Evolutionary conservation across 2,113 vertebrate genomes (phyloP), one percentile per base, ranked within the genome.

Genomic region (Microcebus ravelobensis): DNA sequence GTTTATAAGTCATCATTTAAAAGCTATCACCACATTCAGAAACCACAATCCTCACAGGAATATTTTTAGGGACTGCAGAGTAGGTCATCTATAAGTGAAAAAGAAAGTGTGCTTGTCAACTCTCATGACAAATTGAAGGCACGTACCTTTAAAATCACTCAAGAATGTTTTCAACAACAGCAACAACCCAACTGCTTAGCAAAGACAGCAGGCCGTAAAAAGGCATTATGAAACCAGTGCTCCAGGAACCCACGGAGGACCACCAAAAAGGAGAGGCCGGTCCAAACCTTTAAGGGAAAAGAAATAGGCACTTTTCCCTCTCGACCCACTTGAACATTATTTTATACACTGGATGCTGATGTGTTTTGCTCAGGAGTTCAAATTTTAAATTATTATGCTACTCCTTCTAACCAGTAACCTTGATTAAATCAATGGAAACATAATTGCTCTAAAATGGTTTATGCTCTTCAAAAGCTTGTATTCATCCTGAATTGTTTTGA

Each of bases 371-470:
- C 61, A 45, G 23, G 0, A 0, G 27, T 68, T 65, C 81, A 55
- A 71, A 13, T 2, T 61, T 71, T 79, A n/a, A 39, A 39, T 36
- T 27, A 2, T 17, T 34, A 20, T 27, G 9, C 4, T 65, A 2
- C 21, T 79, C 21, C 52, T 65, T 29, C 27, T 96, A 63, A 70
- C 80, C 77, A 63, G 59, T 86, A 82, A 63, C 81, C 95, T 90
- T 70, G 87, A 96, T 97, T 97, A 95, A 91, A 96, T 97, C 92
- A 96, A 95, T 89, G 91, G 95, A 96, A 97, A 97, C 96, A 84
- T 91, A 96, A 97, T 95, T 97, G 88, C 31, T 97, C 96, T 95
- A 89, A 97, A 97, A 92, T 94, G 93, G 70, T 82, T 97, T 96
- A 88, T 95, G 95, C 95, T 97, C 97, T 96, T 97, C 31, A 57